Evolutionary conservation across 2,797 vertebrate species (phyloP).

Genomic region (Spinibarbus caldwelli): DNA sequence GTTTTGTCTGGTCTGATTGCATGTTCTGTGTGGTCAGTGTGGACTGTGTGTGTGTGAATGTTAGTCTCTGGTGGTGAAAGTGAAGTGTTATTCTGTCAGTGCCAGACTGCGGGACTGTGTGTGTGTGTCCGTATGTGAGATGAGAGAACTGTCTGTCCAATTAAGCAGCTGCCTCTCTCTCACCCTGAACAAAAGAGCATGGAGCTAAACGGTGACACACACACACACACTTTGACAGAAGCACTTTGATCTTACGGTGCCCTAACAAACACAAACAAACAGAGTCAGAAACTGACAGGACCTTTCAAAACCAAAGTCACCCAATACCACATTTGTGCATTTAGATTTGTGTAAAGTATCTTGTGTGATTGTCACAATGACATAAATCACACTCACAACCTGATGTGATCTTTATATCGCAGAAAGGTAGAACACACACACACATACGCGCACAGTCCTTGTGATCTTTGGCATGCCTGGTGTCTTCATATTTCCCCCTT

Average conservation of each 20-base stretch:
- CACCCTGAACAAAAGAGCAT: slow-evolving; percentile 42
- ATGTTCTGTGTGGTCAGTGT: no score
- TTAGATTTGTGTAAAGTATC: background rate
- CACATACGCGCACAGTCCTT: slow-evolving; percentile 17
- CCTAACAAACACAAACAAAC: slow-evolving; percentile 44
- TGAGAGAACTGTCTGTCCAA: slow-evolving; percentile 42
- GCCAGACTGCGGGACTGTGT: slow-evolving; percentile 16
- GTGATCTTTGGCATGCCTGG: slow-evolving; percentile 56
- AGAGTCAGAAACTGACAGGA: slow-evolving; percentile 37
- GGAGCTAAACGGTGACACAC: slow-evolving; percentile 33
- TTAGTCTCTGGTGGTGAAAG: slow-evolving; percentile 34
- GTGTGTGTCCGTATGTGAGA: slow-evolving; percentile 10
- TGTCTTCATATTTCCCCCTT: slow-evolving; percentile 56
- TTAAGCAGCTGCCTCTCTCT: slow-evolving; percentile 45
- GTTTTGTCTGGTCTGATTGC: slow-evolving; percentile 40
- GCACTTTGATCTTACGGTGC: slow-evolving; percentile 43
- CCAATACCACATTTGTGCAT: slow-evolving; percentile 1
- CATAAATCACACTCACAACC: background rate
- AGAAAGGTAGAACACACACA: slow-evolving; percentile 21
- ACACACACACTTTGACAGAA: slow-evolving; percentile 40
- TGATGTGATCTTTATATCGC: slow-evolving; percentile 29
- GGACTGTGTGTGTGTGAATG: no score
- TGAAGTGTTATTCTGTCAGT: slow-evolving; percentile 42
- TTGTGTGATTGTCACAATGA: slow-evolving; percentile 13
- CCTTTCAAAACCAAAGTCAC: slow-evolving; percentile 33